Base-by-base conservation (phyloP, 2,797 vertebrate genomes). In the Hapalemur alaotrensis region DNA sequence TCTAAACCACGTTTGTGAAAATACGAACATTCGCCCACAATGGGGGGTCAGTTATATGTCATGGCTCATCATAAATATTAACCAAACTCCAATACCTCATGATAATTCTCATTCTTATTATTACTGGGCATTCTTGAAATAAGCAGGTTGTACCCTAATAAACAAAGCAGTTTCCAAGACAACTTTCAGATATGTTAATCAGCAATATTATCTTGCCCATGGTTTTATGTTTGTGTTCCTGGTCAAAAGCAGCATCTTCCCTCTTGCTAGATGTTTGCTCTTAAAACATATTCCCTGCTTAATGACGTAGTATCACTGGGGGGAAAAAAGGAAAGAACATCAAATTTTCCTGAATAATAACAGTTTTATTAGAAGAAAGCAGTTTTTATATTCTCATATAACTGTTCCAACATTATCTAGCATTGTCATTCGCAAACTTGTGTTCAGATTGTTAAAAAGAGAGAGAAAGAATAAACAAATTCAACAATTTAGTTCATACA, bases 1-100 rank as follows among this genome's bases (percentile, higher is more conserved):
- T 94, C 83, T 97, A 85, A 96, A 84, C 79, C 79, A 94, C 14
- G 8, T 95, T 90, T 95, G 65, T 96, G 89, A 94, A 96, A 95
- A 95, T 95, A 83, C 38, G 92, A 95, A 72, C 75, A 41, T 80
- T 95, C 14, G 23, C 28, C 91, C 79, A 73, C 8, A 1, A 14
- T 25, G 15, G 57, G 61, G 9, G 18, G 35, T 94, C 63, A 54
- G 25, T 87, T 96, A 72, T 91, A 30, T 97, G 89, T 91, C 91
- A 78, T 32, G 91, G 35, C 35, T 61, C 43, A 82, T 97, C 46
- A 22, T 52, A 73, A 91, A 57, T 83, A 63, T 32, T 97, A 93
- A 93, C 79, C 22, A 70, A 73, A 90, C 25, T 72, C 89, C 69
- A 90, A 0, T 20, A 48, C 59, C 89, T 50, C n/a, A 0, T 43